Conservation (phyloP, 2,797 vertebrate species). For the Falco columbarius region DNA sequence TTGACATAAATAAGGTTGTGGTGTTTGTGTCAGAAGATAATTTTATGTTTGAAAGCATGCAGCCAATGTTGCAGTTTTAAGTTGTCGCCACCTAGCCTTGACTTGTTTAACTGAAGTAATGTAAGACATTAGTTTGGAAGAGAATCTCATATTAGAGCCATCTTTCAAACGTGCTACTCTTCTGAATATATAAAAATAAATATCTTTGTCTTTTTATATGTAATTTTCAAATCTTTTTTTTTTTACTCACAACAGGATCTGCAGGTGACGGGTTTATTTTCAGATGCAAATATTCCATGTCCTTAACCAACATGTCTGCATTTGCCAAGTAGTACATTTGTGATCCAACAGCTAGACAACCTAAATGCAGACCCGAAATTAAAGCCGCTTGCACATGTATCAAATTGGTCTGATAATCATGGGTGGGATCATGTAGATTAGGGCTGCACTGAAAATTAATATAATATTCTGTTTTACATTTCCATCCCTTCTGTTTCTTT, state of each 20-base stretch:
- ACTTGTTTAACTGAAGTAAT: not conserved
- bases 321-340: not conserved
- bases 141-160: not conserved
- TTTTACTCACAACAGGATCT: not conserved
- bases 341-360: not conserved
- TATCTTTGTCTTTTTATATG: not conserved
- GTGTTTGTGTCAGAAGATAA: not conserved
- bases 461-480: not conserved
- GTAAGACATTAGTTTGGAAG: not conserved
- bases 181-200: not conserved
- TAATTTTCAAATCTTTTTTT: not conserved
- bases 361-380: not conserved
- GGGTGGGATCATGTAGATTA: not conserved
- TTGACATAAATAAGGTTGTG: not conserved
- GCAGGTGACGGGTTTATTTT: not conserved
- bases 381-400: not conserved
- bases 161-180: not conserved
- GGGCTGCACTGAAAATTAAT: not conserved
- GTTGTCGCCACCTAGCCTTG: not conserved
- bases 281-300: not conserved
- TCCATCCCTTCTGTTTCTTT: not conserved
- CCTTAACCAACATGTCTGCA: not conserved
- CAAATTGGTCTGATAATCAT: not conserved
- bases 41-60: not conserved
- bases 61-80: not conserved